phyloP scores from a whole-genome alignment of 2,797 vertebrate genomes.

The Chloroceryle amazona region DNA sequence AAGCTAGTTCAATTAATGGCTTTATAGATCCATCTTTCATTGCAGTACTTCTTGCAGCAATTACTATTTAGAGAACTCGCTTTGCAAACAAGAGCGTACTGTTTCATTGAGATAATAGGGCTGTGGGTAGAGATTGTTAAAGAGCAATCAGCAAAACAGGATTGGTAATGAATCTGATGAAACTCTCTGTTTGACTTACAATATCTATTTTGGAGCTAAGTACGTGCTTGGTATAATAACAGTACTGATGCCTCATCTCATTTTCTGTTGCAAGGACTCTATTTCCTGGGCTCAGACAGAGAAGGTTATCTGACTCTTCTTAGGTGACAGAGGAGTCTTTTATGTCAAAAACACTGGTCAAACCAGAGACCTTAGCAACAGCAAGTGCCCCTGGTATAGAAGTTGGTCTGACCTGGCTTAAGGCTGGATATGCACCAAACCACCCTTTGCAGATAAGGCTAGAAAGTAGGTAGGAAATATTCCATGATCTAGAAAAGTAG shows the following conservation, averaged over 20 bases:
- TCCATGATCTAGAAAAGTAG: not conserved
- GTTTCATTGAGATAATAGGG: slow-evolving; percentile 72
- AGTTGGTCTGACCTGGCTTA: not conserved
- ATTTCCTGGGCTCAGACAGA: not conserved
- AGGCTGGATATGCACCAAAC: not conserved
- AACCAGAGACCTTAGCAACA: not conserved
- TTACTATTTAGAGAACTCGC: slow-evolving; percentile 56
- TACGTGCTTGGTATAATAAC: slow-evolving; percentile 56
- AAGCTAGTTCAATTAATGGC: slow-evolving; percentile 37
- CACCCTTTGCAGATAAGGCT: not conserved
- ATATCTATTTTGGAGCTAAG: slow-evolving; percentile 53
- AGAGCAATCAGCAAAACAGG: slow-evolving; percentile 70
- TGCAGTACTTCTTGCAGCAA: slow-evolving; percentile 45
- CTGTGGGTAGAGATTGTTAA: slow-evolving; percentile 64
- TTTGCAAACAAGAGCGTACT: slow-evolving; percentile 66
- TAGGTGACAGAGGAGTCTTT: not conserved
- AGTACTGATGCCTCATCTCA: slow-evolving; percentile 21
- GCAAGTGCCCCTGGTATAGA: not conserved
- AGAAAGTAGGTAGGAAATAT: not conserved
- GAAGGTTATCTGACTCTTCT: not conserved
- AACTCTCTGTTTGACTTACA: slow-evolving; percentile 69
- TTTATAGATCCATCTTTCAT: slow-evolving; percentile 43
- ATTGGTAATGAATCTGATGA: slow-evolving; percentile 74
- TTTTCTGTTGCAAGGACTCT: slow-evolving; percentile 30
- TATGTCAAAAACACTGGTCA: not conserved